Base-by-base conservation (phyloP, 1,140 invertebrate species). In the Spodoptera frugiperda region DNA sequence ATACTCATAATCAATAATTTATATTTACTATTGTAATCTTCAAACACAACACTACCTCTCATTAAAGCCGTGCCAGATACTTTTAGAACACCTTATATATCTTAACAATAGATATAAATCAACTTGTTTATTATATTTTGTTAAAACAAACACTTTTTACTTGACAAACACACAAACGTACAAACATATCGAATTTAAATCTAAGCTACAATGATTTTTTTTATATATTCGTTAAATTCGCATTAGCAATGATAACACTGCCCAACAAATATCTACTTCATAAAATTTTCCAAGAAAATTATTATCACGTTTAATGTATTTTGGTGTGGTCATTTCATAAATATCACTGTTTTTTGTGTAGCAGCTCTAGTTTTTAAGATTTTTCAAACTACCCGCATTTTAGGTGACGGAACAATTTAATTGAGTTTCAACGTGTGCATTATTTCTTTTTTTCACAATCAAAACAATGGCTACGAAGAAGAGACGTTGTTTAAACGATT, bases 101-200 rank as follows among this genome's bases (percentile, higher is more conserved):
- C 33, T 63, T 63, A 63, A 63, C 61, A 65, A 65, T 65, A 65
- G n/a, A 65, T 12, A 65, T 65, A 65, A 65, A 46, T 65, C 48
- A 65, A 65, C 61, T 65, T 65, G 61, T 65, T 65, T 19, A 21
- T 11, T 33, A 19, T 39, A 39, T 15, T 51, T 15, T 15, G 30
- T 59, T 46, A 10, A 10, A 44, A 46, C 15, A 48, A 39, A 39
- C 33, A 39, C 8, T 25, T 25, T 25, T 2, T 25, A 25, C 3
- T 25, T 25, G 25, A 2, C 2, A 25, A 25, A 25, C 25, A 2
- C 2, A 25, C 25, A 25, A 2, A 25, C 25, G 2, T 25, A 25
- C 25, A 25, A 3, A 25, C 25, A 25, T 25, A 3, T 25, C 25
- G 5, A n/a, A 6, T 3, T 12, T 51, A 51, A 51, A 2, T 51